A percentile compares a stretch with the other conserved stretches of the same genome.
Evolutionary conservation across 1,140 invertebrate species (phyloP).

Genomic region (Papilio aristodemus): DNA sequence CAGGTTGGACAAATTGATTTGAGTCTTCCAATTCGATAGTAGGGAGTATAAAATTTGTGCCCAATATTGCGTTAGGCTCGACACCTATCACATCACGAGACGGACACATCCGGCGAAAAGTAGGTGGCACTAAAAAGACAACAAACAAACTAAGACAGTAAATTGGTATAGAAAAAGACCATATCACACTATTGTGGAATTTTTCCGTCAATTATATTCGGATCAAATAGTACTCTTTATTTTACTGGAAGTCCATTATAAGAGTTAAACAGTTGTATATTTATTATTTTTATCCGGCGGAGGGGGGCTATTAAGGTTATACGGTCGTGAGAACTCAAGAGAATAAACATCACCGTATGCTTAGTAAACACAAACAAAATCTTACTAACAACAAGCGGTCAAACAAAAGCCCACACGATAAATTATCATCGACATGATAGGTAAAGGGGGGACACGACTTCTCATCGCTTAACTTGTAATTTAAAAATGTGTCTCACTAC

Average conservation of each 20-base stretch:
- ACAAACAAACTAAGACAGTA: too few species aligned
- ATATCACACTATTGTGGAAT: background rate
- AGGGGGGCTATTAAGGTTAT: conserved; percentile 1
- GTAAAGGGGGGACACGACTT: conserved; percentile 23
- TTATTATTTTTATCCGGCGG: background rate
- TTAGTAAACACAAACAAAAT: conserved; percentile 30
- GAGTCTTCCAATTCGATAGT: too few species aligned
- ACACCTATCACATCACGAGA: too few species aligned
- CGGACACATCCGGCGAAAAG: too few species aligned
- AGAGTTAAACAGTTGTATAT: background rate
- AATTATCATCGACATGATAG: conserved; percentile 28
- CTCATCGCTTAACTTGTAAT: conserved; percentile 28
- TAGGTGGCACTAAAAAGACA: too few species aligned
- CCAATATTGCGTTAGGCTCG: too few species aligned
- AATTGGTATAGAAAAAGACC: too few species aligned
- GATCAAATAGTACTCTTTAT: too few species aligned
- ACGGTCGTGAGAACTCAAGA: conserved; percentile 15
- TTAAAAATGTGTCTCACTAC: conserved; percentile 30
- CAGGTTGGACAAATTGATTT: too few species aligned
- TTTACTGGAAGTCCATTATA: too few species aligned
- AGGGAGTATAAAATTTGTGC: too few species aligned
- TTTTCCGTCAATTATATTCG: background rate
- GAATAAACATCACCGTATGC: background rate
- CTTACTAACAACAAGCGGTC: conserved; percentile 19
- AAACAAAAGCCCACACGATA: conserved; percentile 32